Conservation (phyloP, 2,888 invertebrate species). For the Drosophila kambysellisi region DNA sequence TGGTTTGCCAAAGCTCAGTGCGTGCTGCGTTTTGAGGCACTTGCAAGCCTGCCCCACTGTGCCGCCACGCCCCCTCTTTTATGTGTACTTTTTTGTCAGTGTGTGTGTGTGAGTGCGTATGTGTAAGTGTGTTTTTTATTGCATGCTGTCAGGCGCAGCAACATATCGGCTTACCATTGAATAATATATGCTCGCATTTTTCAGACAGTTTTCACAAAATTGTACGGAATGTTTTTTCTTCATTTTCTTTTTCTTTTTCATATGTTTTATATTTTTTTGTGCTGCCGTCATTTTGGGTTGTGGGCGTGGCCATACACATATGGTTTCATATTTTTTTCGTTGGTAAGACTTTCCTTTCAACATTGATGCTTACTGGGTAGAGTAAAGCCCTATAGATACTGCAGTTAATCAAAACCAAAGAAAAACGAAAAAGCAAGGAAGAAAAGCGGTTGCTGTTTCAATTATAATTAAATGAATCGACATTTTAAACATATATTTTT, state of each 20-base stretch:
- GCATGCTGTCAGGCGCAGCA: constrained; percentile 75
- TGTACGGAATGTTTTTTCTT: constrained; percentile 52
- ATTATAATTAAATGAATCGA: neutral
- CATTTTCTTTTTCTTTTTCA: constrained; percentile 6
- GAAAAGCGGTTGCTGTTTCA: neutral
- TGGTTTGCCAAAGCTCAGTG: constrained; percentile 66
- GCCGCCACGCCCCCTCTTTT: constrained; percentile 43
- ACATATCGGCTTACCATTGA: constrained; percentile 76
- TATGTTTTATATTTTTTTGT: neutral
- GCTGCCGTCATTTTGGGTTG: constrained; percentile 15
- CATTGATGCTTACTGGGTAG: neutral
- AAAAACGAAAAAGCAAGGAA: neutral
- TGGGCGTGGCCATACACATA: constrained; percentile 13
- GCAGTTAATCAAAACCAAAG: constrained; percentile 18
- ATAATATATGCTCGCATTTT: constrained; percentile 68
- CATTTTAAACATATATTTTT: neutral
- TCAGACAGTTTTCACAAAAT: constrained; percentile 74
- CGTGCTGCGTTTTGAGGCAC: constrained; percentile 67
- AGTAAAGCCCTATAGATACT: constrained; percentile 3
- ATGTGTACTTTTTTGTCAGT: constrained; percentile 21
- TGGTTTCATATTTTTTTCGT: neutral
- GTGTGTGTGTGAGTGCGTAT: constrained; percentile 19
- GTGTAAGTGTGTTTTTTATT: constrained; percentile 54
- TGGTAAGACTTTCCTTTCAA: constrained; percentile 11
- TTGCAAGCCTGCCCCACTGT: constrained; percentile 48